phyloP scores from a whole-genome alignment of 2,888 invertebrate genomes.

The Erannis defoliaria region DNA sequence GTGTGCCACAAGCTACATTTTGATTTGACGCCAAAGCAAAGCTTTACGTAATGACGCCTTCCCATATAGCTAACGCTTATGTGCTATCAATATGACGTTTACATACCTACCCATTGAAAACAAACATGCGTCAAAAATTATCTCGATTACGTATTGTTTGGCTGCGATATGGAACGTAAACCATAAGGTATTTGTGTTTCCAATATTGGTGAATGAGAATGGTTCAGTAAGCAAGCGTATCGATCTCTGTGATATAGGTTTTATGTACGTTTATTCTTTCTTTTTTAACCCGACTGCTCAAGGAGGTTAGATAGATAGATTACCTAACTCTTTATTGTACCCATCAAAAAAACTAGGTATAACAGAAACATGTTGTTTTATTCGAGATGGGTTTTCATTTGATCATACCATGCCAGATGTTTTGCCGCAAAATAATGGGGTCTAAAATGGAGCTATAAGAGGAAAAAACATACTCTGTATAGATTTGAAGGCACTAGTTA shows the following conservation, averaged over 20 bases:
- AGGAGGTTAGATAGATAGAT: too few species aligned
- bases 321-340: too few species aligned
- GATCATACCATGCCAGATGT: too few species aligned
- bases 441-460: too few species aligned
- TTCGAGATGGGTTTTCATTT: too few species aligned
- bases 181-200: conserved; percentile 16
- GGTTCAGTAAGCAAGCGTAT: conserved; percentile 3
- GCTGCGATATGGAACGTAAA: conserved; percentile 13
- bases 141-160: conserved; percentile 23
- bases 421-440: too few species aligned
- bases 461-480: too few species aligned
- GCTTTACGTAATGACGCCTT: background rate
- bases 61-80: background rate
- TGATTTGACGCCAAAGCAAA: background rate
- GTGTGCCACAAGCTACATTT: too few species aligned
- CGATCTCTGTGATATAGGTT: background rate
- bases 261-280: background rate
- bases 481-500: too few species aligned
- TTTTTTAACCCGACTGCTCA: background rate
- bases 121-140: conserved; percentile 26
- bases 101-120: conserved; percentile 4
- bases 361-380: too few species aligned
- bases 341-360: too few species aligned
- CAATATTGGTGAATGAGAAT: conserved; percentile 8
- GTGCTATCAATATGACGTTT: conserved; percentile 13